Conservation (phyloP, 2,113 vertebrate genomes). For the Sinocyclocheilus anophthalmus region DNA sequence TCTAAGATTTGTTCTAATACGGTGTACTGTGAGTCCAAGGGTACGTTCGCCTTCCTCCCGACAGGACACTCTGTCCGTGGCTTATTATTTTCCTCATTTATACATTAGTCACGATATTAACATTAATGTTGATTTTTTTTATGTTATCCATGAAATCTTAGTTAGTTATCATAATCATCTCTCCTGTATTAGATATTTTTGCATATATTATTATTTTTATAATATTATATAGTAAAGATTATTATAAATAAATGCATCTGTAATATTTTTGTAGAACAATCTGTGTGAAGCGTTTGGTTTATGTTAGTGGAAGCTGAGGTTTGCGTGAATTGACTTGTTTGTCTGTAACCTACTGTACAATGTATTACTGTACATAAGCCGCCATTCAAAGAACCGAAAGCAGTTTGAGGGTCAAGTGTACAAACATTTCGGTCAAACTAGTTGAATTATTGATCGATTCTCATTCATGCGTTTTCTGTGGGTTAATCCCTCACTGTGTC, state of each 20-base stretch:
- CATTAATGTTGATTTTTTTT: too few relatives aligned
- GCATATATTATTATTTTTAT: not conserved
- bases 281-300: not conserved
- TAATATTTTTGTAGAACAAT: not conserved
- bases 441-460: conserved; percentile 4
- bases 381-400: not conserved
- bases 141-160: too few relatives aligned
- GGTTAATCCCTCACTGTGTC: not conserved
- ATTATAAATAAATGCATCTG: not conserved
- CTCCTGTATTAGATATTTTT: not conserved
- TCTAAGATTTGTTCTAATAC: too few relatives aligned
- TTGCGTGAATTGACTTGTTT: not conserved
- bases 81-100: too few relatives aligned
- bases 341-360: not conserved
- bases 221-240: not conserved
- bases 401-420: not conserved
- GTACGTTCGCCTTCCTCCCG: too few relatives aligned
- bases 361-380: not conserved
- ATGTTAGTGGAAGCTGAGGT: not conserved
- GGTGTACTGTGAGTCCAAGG: too few relatives aligned
- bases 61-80: too few relatives aligned
- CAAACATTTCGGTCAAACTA: not conserved
- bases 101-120: too few relatives aligned
- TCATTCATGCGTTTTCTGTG: not conserved
- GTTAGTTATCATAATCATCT: not conserved